A percentile compares a stretch with the other conserved stretches of the same genome.
phyloP scores from a whole-genome alignment of 53 echinoderm and acorn worm genomes.

The Henricia sp. region DNA sequence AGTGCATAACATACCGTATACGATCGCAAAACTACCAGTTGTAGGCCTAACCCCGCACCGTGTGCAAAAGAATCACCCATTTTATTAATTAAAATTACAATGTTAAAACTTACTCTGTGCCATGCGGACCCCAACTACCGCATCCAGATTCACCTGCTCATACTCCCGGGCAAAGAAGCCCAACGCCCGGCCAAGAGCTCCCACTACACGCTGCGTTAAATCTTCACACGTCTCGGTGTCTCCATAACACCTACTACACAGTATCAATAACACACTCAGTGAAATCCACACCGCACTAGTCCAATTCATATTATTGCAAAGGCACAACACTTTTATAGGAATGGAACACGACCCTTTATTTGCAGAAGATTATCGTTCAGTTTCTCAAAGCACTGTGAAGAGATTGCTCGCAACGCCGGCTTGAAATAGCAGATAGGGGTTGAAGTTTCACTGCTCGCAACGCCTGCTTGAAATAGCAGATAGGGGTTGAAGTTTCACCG shows the following conservation, averaged over 20 bases:
- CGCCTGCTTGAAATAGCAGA: too few relatives aligned
- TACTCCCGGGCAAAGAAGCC: conserved; percentile 57
- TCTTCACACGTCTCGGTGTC: conserved; percentile 28
- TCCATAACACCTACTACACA: conserved; percentile 1
- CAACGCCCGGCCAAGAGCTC: conserved; percentile 27
- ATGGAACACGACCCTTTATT: too few relatives aligned
- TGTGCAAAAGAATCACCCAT: not conserved
- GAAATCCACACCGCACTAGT: not conserved
- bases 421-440: too few relatives aligned
- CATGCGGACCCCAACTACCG: conserved; percentile 57
- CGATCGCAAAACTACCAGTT: too few relatives aligned
- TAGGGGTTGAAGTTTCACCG: too few relatives aligned
- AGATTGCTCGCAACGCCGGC: too few relatives aligned
- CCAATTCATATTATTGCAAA: not conserved
- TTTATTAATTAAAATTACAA: not conserved
- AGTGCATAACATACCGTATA: too few relatives aligned
- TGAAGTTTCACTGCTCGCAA: too few relatives aligned
- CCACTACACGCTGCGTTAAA: conserved; percentile 16
- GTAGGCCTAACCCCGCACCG: too few relatives aligned
- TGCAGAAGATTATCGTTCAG: too few relatives aligned
- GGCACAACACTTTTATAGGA: too few relatives aligned
- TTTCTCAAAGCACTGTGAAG: too few relatives aligned
- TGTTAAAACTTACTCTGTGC: conserved; percentile 45
- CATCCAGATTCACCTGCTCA: conserved; percentile 47
- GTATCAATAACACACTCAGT: not conserved